These are phyloP conservation scores for Venusia cambrica DNA, from an alignment of 2,888 invertebrate genomes.

Conservation along the genomic window DNA sequence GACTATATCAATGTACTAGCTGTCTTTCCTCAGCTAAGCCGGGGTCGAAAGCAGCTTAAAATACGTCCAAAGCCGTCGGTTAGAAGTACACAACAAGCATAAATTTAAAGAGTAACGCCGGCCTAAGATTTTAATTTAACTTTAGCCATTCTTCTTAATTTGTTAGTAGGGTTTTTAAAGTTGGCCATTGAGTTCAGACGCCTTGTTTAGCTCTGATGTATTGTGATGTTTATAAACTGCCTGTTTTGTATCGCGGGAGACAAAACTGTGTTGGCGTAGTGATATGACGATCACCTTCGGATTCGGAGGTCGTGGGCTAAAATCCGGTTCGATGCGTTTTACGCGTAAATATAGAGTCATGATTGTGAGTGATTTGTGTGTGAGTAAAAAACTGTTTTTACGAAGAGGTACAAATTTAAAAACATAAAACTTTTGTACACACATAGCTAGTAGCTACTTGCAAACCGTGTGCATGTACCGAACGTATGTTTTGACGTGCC, in stretches of 20 bases:
- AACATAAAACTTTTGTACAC: too few species aligned
- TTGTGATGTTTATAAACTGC: conserved; percentile 24
- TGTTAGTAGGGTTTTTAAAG: conserved; percentile 55
- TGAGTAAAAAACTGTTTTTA: too few species aligned
- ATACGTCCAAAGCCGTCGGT: conserved; percentile 27
- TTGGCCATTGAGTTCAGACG: conserved; percentile 39
- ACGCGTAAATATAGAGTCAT: too few species aligned
- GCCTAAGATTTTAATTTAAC: conserved; percentile 76
- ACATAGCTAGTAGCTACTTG: too few species aligned
- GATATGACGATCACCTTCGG: too few species aligned
- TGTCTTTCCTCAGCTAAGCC: conserved; percentile 3
- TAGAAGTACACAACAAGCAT: conserved; percentile 59
- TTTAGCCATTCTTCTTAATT: conserved; percentile 75
- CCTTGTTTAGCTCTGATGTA: conserved; percentile 28
- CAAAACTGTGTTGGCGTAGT: too few species aligned
- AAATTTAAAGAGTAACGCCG: conserved; percentile 50
- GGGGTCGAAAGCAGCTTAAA: conserved; percentile 27
- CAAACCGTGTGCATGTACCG: too few species aligned
- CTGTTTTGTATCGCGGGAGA: conserved; percentile 12
- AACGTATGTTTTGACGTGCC: too few species aligned
- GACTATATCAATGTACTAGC: conserved; percentile 1
- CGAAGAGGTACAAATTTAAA: too few species aligned
- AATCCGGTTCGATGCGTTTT: too few species aligned
- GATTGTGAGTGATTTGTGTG: too few species aligned
- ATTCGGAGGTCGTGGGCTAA: too few species aligned